Conservation (phyloP, 1,140 invertebrate genomes). For the Triops cancriformis region DNA sequence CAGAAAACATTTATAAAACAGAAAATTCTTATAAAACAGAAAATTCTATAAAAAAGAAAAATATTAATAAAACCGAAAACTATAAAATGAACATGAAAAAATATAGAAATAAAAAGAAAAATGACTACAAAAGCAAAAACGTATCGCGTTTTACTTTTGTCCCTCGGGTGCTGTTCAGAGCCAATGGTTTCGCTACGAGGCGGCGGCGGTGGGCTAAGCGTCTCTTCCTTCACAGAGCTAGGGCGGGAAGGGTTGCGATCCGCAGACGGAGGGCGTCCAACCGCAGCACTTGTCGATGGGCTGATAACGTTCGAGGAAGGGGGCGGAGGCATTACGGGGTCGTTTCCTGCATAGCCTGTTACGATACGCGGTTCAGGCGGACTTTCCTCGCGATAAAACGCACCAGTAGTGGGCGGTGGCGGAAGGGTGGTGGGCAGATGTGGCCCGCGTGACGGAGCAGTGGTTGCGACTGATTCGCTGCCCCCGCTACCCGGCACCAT, state of each 20-base stretch:
- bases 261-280: conserved; percentile 8
- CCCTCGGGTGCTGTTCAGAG: conserved; percentile 30
- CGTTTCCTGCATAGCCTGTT: conserved; percentile 33
- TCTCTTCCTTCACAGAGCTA: conserved; percentile 18
- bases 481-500: conserved; percentile 25
- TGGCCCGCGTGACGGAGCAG: neutral
- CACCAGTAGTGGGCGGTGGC: neutral
- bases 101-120: too few relatives aligned
- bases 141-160: too few relatives aligned
- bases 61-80: too few relatives aligned
- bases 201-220: conserved; percentile 35
- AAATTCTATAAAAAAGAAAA: too few relatives aligned
- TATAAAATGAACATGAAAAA: too few relatives aligned
- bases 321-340: conserved; percentile 10
- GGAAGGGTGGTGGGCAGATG: neutral
- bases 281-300: neutral
- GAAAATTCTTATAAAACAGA: too few relatives aligned
- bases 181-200: conserved; percentile 35
- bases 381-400: conserved; percentile 15
- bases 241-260: conserved; percentile 15
- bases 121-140: too few relatives aligned
- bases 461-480: neutral
- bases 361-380: conserved; percentile 35
- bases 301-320: neutral
- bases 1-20: too few relatives aligned